Base-by-base conservation (phyloP, 2,797 vertebrate species). In the Leptatherina wallacei region DNA sequence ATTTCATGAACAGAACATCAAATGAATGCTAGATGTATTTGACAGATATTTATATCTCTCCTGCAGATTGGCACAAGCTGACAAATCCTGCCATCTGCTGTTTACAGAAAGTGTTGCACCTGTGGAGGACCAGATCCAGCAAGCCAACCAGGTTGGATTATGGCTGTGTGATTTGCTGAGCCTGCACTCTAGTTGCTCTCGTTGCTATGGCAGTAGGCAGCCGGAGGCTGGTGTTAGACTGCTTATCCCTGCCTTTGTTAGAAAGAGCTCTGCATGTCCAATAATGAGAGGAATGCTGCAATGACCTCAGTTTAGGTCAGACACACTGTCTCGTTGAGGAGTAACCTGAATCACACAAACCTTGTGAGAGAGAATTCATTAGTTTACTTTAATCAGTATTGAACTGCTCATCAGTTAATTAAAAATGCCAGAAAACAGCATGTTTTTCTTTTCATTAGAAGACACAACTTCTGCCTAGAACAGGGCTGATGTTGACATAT, bases 211-310 rank as follows among this genome's bases (percentile, higher is more conserved):
- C 16, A 60, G 66, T 22, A 73, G 64, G 44, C 64, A 65, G 69
- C 71, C 71, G 13, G 74, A 85, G 71, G 75, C 69, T 80, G 62
- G 82, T 66, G 57, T 65, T 70, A 69, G 47, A 73, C 75, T 60
- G 79, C 55, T 83, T 88, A 88, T 87, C 85, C 85, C 79, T 73
- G 82, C 63, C 68, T 90, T 91, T 90, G 86, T 90, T 85, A 69
- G 55, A 75, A 81, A 69, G 54, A 40, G 56, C 62, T 77, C 73
- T 72, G 66, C 27, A 12, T 6, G 20, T 30, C 72, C 64, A 85
- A 61, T 81, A 82, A 88, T 73, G 71, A 77, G 60, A 80, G 55
- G 85, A 88, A 80, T 68, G 78, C 79, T 73, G 67, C 73, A 75
- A 22, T 52, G 68, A 82, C 77, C 60, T 79, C 73, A 74, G 62